Evolutionary conservation across 1,140 invertebrate species (phyloP).

Genomic region (Phymastichus coffea): DNA sequence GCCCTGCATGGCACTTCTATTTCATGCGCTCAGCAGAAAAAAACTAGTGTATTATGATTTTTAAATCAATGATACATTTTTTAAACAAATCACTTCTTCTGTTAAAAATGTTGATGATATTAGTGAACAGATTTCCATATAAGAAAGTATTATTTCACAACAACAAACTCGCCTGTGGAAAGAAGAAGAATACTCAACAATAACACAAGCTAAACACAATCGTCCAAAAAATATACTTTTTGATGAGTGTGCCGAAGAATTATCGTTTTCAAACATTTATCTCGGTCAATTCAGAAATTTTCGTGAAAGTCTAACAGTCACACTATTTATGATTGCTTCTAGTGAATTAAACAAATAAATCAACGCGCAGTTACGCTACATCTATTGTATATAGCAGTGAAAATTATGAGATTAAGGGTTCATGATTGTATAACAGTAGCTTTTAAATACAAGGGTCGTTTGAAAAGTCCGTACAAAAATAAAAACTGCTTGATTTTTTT

Average conservation of each 20-base stretch:
- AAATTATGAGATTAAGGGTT: conserved; percentile 31
- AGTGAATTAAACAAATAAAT: conserved; percentile 36
- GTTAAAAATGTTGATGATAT: conserved; percentile 32
- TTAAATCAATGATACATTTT: too few relatives aligned
- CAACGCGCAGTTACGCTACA: conserved; percentile 29
- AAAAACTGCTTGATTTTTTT: too few relatives aligned
- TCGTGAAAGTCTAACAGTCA: conserved; percentile 31
- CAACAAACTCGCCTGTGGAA: conserved; percentile 42
- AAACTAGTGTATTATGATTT: too few relatives aligned
- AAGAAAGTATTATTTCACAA: conserved; percentile 35
- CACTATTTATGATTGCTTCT: conserved; percentile 30
- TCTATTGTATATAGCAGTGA: conserved; percentile 36
- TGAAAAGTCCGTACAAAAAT: too few relatives aligned
- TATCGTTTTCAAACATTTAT: conserved; percentile 48
- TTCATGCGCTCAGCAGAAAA: too few relatives aligned
- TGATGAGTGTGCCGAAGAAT: conserved; percentile 43
- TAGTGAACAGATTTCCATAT: conserved; percentile 33
- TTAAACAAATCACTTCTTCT: too few relatives aligned
- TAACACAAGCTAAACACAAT: conserved; percentile 34
- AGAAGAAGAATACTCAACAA: conserved; percentile 36
- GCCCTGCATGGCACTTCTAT: too few relatives aligned
- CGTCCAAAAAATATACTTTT: conserved; percentile 33
- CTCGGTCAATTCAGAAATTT: conserved; percentile 40
- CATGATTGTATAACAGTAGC: conserved; percentile 24
- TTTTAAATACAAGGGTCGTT: conserved; percentile 36